Percentiles rank a stretch among this genome's conserved stretches.
These are phyloP conservation scores for Acanthurus tractus DNA, from an alignment of 2,797 vertebrate species.

Conservation along the genomic window DNA sequence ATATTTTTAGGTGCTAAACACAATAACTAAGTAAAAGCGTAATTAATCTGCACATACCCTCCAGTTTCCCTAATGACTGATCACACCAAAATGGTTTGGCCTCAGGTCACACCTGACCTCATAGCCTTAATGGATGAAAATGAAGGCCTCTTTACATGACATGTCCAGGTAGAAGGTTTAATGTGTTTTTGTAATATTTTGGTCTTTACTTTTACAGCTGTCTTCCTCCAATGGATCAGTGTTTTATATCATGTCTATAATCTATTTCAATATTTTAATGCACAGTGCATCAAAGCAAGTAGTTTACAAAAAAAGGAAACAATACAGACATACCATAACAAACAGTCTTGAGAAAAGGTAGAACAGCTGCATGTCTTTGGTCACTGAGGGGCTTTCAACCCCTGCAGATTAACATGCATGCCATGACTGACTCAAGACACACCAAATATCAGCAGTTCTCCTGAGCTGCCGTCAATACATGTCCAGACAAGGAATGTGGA, in stretches of 20 bases:
- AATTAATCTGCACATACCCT: no score
- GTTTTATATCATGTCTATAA: neutral
- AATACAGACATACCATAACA: neutral
- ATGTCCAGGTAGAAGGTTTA: no score
- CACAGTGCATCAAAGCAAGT: neutral
- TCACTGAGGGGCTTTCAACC: neutral
- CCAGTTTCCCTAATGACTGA: no score
- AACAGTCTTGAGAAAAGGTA: neutral
- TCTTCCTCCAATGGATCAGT: neutral
- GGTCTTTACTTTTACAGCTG: neutral
- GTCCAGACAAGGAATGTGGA: slow-evolving; percentile 11
- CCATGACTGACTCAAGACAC: slow-evolving; percentile 33
- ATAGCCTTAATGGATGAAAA: neutral
- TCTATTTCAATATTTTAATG: neutral
- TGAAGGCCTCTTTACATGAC: neutral
- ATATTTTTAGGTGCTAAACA: no score
- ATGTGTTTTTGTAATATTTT: neutral
- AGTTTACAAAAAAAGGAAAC: neutral
- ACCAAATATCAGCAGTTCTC: slow-evolving; percentile 42
- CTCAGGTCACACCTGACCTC: no score
- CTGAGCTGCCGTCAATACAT: slow-evolving; percentile 13
- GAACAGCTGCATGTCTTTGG: neutral
- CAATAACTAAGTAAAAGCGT: no score
- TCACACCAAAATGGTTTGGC: neutral
- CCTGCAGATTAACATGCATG: slow-evolving; percentile 45